These are phyloP conservation scores for Pseudococcus viburni DNA, from an alignment of 2,888 invertebrate species.

Conservation along the genomic window DNA sequence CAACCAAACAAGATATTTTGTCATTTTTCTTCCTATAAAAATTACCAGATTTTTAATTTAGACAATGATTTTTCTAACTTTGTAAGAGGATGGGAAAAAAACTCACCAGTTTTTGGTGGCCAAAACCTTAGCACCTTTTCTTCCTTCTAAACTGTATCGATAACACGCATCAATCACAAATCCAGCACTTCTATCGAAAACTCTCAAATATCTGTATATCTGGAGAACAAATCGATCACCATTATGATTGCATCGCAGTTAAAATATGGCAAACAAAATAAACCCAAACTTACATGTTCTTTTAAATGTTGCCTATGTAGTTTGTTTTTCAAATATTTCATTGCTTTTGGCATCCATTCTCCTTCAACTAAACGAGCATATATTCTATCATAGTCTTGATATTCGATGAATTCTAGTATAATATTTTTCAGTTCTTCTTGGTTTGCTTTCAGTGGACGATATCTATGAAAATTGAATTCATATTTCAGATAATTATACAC, in stretches of 20 bases:
- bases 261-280: not conserved
- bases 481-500: not conserved
- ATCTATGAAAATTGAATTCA: conserved; percentile 72
- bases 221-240: conserved; percentile 71
- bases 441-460: conserved; percentile 87
- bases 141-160: conserved; percentile 94
- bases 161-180: conserved; percentile 95
- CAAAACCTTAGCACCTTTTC: conserved; percentile 95
- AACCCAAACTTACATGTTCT: conserved; percentile 83
- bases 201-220: conserved; percentile 94
- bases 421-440: conserved; percentile 85
- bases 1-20: conserved; percentile 94
- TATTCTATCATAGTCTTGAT: conserved; percentile 91
- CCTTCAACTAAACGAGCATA: conserved; percentile 84
- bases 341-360: conserved; percentile 86
- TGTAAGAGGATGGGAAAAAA: not conserved
- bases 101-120: conserved; percentile 91
- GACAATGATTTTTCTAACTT: not conserved
- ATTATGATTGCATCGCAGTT: conserved; percentile 55
- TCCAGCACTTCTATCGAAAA: conserved; percentile 95
- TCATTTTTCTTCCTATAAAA: conserved; percentile 84
- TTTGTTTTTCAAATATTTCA: conserved; percentile 77
- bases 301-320: conserved; percentile 87
- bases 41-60: not conserved
- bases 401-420: conserved; percentile 87